Conservation (phyloP, 2,113 vertebrate genomes). For the Cebus imitator region DNA sequence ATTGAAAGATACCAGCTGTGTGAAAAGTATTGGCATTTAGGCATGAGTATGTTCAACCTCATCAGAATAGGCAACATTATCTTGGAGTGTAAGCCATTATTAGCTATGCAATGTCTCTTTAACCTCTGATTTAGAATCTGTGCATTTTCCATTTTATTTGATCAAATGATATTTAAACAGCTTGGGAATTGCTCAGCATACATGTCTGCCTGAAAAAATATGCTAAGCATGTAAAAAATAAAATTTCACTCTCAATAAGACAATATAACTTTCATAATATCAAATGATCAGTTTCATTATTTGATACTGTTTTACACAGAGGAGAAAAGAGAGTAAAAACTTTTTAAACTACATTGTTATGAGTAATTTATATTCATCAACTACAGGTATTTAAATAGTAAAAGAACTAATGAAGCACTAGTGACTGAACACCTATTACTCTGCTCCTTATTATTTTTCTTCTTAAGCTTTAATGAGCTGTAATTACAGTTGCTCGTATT, state of each 20-base stretch:
- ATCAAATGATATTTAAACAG: not conserved
- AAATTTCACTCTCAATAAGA: slow-evolving; percentile 12
- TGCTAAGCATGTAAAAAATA: not conserved
- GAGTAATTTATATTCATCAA: slow-evolving; percentile 80
- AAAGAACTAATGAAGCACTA: slow-evolving; percentile 79
- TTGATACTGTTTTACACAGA: slow-evolving; percentile 64
- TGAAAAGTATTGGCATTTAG: not conserved
- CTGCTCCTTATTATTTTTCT: slow-evolving; percentile 83
- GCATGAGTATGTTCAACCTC: not conserved
- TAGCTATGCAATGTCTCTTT: not conserved
- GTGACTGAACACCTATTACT: slow-evolving; percentile 77
- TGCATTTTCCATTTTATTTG: not conserved
- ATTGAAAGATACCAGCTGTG: not conserved
- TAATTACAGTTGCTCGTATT: slow-evolving; percentile 79
- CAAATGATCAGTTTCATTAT: slow-evolving; percentile 5
- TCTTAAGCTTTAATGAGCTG: slow-evolving; percentile 82
- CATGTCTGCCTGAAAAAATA: not conserved
- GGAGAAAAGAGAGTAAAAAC: slow-evolving; percentile 49
- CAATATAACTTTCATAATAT: not conserved
- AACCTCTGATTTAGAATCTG: not conserved
- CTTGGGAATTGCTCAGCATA: not conserved
- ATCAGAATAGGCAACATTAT: not conserved
- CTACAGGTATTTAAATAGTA: slow-evolving; percentile 77
- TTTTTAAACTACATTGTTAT: slow-evolving; percentile 61
- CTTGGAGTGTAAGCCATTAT: not conserved